Evolutionary conservation across 1,140 invertebrate genomes (phyloP), one percentile per base, ranked within the genome.

Genomic region (Oedothorax gibbosus): DNA sequence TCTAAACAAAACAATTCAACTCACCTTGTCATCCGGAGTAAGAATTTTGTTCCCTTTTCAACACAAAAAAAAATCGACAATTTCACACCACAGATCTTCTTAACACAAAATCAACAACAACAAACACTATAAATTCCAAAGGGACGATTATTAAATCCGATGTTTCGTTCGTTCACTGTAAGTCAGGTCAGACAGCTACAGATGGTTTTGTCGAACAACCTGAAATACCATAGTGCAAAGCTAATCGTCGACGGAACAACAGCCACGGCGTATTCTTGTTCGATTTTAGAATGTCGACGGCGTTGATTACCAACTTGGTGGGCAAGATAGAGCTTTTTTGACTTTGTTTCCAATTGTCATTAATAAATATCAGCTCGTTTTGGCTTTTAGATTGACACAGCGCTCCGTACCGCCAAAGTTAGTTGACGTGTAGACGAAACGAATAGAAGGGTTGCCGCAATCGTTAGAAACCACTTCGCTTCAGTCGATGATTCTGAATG

Each of bases 371-470:
- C 18, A 68, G 77, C 35, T 79, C 77, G 64, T 79, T 79, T 35
- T 35, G 35, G 20, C 53, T 77, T 77, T 64, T 49, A 35, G 35
- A 50, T 71, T 71, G 50, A 79, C 50, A 66, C 50, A 68, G 62
- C 62, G 35, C 35, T 35, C 60, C 51, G 77, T 73, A 68, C 81
- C 81, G 81, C 81, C 72, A 84, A 84, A 84, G 64, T 75, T 84
- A 68, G 81, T 84, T 84, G 81, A 84, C 81, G 81, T 84, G 81
- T 84, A 84, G 81, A 84, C 81, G 81, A 84, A 69, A 84, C 81
- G 81, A 75, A 60, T 66, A 35, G 68, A 49, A 83, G 81, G 81
- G 81, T 76, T 84, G 21, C 81, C 72, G 51, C 35, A 84, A 54
- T 71, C 57, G n/a, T 71, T 73, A 35, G 53, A 75, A 75, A 75